Base-by-base conservation (phyloP, 2,113 vertebrate species). In the Ceyx cyanopectus region DNA sequence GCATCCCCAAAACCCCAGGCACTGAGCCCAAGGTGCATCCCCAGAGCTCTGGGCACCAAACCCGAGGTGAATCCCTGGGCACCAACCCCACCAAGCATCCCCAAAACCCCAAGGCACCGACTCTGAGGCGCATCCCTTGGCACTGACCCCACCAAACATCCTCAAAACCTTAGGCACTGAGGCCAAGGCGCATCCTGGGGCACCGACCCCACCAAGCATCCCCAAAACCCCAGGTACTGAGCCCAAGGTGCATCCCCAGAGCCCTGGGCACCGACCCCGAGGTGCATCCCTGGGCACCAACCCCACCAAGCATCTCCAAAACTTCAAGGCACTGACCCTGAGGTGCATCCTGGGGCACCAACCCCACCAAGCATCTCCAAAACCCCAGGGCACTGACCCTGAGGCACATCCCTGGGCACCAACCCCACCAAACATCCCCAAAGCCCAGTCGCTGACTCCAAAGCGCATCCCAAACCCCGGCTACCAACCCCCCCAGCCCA, bases 401-500 rank as follows among this genome's bases (percentile, higher is more conserved):
- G 6, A 30, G 8, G 17, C 5, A 13, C 26, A 72, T 30, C 20
- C 53, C n/a, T 10, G 15, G 15, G n/a, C 5, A 67, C 43, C 8
- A 5, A 32, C 10, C 29, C 63, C 29, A 22, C 29, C 4, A 5
- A 32, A 9, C 26, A 63, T 14, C 40, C 26, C 40, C 26, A 43
- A 63, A 63, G 3, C 26, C 61, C 61, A 26, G 34, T 5, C 32
- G 40, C 60, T 26, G 41, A 45, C 41, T 17, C 63, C 41, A 66
- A 21, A 8, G 29, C 7, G 29, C 65, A 48, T n/a, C 30, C 45
- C 45, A 68, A 50, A 17, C 5, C 23, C 21, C 8, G 4, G 1
- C 1, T 12, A 20, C 14, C 0, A 3, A 77, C 13, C 16, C 17
- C 11, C 7, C 10, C 13, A 5, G n/a, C 34, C 7, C 54, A 51